Base-by-base conservation (phyloP, 2,888 invertebrate species). In the Chymomyza amoena region DNA sequence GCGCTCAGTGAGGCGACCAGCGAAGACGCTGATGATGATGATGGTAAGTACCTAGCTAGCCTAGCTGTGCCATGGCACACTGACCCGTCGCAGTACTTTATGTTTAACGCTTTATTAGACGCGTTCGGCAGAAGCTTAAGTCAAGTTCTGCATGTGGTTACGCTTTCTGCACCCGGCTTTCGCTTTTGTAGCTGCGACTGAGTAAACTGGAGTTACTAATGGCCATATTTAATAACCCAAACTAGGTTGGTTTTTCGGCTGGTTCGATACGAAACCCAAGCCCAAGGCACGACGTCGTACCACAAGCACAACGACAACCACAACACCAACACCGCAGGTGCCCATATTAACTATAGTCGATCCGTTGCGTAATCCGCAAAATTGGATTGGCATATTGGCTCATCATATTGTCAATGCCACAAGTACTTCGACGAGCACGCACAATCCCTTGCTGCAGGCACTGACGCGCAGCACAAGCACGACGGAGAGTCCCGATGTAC, bases 241-340 rank as follows among this genome's bases (percentile, higher is more conserved):
- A 45, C 39, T 39, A 91, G 91, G 89, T 80, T 94, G 93, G 94
- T 93, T 94, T 75, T 91, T 89, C 54, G 90, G 91, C 69, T 93
- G 93, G 93, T 93, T 93, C 78, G 90, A 91, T 36, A 87, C 77
- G 4, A 80, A 79, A 20, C 77, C 84, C 3, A 84, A 74, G 32
- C 72, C 87, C 0, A 89, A 89, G 73, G 79, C 76, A 15, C 75
- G 82, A 45, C 87, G 85, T 2, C 79, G 85, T 25, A 76, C 78
- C 15, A 73, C 79, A 20, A 84, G 90, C 64, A 90, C 90, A 1
- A 86, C 89, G 13, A 89, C 90, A 5, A 78, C 89, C 2, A 82
- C 89, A 1, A 77, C 89, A 15, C 78, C 87, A 39, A 79, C 90
- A 0, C 91, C 92, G 0, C 89, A 90, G 61, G 91, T 93, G 6